Evolutionary conservation across 2,113 vertebrate species (phyloP).

Genomic region (Neolamprologus hecqui): DNA sequence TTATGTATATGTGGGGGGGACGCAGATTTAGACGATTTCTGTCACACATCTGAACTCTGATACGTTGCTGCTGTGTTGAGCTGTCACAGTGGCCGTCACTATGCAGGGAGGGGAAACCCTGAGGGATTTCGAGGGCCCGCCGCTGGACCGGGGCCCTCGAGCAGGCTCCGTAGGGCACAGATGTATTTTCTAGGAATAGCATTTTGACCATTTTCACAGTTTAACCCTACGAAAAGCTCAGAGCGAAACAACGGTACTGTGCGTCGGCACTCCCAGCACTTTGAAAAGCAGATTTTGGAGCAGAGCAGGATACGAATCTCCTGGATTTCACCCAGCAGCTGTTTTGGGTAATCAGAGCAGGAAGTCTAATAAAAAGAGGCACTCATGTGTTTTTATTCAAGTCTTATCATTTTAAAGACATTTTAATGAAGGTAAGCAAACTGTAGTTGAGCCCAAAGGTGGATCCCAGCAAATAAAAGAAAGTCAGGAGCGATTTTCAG

Average conservation of each 20-base stretch:
- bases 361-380: not conserved
- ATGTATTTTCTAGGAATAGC: not conserved
- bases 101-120: not conserved
- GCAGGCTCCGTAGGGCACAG: not conserved
- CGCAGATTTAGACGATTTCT: not conserved
- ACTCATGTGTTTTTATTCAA: not conserved
- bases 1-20: not conserved
- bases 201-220: not conserved
- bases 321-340: not conserved
- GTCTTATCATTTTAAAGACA: not conserved
- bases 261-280: constrained; percentile 17
- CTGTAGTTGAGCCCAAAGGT: accelerated
- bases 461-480: not conserved
- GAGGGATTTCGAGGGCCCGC: not conserved
- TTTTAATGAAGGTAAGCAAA: not conserved
- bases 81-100: not conserved
- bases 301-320: not conserved
- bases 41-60: constrained; percentile 5
- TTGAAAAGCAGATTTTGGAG: constrained; percentile 1
- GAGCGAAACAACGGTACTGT: not conserved
- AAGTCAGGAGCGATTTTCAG: accelerated
- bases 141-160: not conserved
- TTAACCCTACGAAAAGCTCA: not conserved
- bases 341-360: constrained; percentile 1
- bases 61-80: not conserved